Base-by-base conservation (phyloP, 92 coral and sea anemone genomes). In the Epizoanthus illoricatus region DNA sequence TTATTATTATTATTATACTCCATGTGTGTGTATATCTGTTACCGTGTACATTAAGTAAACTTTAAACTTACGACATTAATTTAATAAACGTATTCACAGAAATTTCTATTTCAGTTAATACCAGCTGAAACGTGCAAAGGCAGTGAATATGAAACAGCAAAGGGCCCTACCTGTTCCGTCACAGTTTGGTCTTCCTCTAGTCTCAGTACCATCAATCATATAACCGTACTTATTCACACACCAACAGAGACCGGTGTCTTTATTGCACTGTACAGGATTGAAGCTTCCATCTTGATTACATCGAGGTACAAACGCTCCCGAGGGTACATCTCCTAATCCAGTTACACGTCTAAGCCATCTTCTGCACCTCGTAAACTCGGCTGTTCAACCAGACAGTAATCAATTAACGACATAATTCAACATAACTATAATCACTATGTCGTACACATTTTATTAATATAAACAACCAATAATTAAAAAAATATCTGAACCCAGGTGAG, bases 191-290 rank as follows among this genome's bases (percentile, higher is more conserved):
- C 58, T 78, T n/a, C 85, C 90, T 41, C 43, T 45, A 68, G 62
- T 83, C 41, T 75, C 20, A 60, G 90, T 87, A 10, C 90, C 90
- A 71, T 69, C 17, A 28, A 82, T 69, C 73, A 75, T 69, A 42
- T 80, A 63, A 41, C 87, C 90, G 52, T 75, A 58, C 28, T 61
- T 73, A 65, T 87, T 80, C 9, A 69, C 87, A 76, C 90, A 87
- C 90, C 90, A 87, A 65, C 94, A 91, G 78, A 86, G 87, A 84
- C 97, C 92, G 56, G 88, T 78, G 10, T 94, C 86, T 5, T 90
- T 90, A 79, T 63, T 60, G 81, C 97, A 93, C 84, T 93, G 97
- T 17, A 69, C 84, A 17, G 81, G 84, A 10, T 85, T 86, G 75
- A 91, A 93, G 71, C 75, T 75, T 19, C 97, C 97, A 58, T 93